Conservation (phyloP, 1,140 invertebrate species). For the Hylaeus anthracinus region DNA sequence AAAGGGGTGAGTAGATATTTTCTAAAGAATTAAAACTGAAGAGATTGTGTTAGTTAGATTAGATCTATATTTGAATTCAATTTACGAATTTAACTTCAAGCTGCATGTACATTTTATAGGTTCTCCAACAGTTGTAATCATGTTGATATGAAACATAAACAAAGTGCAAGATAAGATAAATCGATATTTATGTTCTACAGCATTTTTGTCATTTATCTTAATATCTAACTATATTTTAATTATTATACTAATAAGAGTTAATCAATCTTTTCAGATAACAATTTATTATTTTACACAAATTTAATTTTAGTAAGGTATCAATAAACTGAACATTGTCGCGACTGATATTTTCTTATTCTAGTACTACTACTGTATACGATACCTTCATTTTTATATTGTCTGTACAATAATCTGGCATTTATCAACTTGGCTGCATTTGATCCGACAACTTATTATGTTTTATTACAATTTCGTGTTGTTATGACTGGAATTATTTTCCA, state of each 20-base stretch:
- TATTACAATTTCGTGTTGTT: constrained; percentile 96
- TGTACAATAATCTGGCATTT: constrained; percentile 98
- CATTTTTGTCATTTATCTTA: background rate
- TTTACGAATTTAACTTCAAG: background rate
- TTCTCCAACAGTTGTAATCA: background rate
- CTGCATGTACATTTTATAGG: background rate
- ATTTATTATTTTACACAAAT: background rate
- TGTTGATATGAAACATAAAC: background rate
- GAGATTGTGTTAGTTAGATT: background rate
- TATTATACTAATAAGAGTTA: background rate
- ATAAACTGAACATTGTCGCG: background rate
- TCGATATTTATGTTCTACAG: background rate
- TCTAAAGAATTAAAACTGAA: background rate
- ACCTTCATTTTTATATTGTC: constrained; percentile 94
- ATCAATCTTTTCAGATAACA: background rate
- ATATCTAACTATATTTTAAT: background rate
- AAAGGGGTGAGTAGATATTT: constrained; percentile 71
- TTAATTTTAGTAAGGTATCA: background rate
- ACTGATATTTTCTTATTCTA: constrained; percentile 65
- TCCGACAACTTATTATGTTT: constrained; percentile 95
- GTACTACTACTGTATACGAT: constrained; percentile 94
- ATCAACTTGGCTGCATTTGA: constrained; percentile 94
- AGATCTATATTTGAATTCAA: background rate
- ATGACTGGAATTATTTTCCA: constrained; percentile 96
- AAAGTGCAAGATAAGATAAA: background rate